Evolutionary conservation across 2,888 invertebrate species (phyloP).

Genomic region (Rhodophaea formosa): DNA sequence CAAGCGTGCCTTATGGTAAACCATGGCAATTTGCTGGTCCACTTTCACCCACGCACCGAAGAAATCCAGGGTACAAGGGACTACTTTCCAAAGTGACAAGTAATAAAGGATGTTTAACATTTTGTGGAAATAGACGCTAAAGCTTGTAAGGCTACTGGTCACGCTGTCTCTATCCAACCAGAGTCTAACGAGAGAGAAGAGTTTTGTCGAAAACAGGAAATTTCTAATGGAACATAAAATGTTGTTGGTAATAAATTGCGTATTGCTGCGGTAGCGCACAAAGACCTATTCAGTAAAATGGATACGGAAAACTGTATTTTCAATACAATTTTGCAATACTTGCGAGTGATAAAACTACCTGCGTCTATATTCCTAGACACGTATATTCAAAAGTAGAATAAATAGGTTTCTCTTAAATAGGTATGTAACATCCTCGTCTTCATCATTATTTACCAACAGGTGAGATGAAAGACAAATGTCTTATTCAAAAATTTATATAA

Average conservation of each 20-base stretch:
- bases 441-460: too few relatives aligned
- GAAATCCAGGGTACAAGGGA: conserved; percentile 29
- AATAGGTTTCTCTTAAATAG: too few relatives aligned
- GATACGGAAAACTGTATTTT: neutral
- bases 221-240: conserved; percentile 4
- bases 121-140: conserved; percentile 28
- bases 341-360: too few relatives aligned
- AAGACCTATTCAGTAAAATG: neutral
- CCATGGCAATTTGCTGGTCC: conserved; percentile 39
- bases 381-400: too few relatives aligned
- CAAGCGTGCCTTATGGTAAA: conserved; percentile 30
- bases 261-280: neutral
- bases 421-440: too few relatives aligned
- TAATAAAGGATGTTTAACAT: conserved; percentile 35
- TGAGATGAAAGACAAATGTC: too few relatives aligned
- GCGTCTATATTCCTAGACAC: too few relatives aligned
- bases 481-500: too few relatives aligned
- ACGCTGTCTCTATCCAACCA: conserved; percentile 4
- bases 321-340: neutral
- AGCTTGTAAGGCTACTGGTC: conserved; percentile 9
- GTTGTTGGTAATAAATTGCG: neutral
- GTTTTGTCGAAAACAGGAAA: neutral
- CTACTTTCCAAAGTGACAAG: conserved; percentile 38
- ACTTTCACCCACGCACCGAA: conserved; percentile 53
- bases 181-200: neutral